phyloP scores from a whole-genome alignment of 2,113 vertebrate genomes.

The Argyrosomus japonicus region DNA sequence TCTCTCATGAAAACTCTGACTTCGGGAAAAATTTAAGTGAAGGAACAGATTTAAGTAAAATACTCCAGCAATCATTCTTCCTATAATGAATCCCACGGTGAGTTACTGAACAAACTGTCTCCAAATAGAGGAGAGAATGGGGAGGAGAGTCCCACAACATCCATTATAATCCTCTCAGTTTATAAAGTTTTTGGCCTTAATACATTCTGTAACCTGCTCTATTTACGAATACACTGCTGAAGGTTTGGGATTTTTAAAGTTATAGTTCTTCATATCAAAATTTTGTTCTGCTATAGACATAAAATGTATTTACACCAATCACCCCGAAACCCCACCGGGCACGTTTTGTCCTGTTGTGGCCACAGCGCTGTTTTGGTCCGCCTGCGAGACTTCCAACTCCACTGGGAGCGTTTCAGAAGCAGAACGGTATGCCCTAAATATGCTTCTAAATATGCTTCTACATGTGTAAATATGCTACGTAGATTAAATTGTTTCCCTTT shows the following conservation, averaged over 20 bases:
- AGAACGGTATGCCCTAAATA: too few species aligned
- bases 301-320: neutral
- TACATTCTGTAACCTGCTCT: neutral
- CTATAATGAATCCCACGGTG: conserved; percentile 53
- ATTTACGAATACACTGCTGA: neutral
- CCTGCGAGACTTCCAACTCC: too few species aligned
- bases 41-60: conserved; percentile 36
- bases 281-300: neutral
- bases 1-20: conserved; percentile 23
- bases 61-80: conserved; percentile 32
- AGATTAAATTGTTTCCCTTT: too few species aligned
- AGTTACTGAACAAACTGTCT: conserved; percentile 13
- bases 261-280: neutral
- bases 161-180: conserved; percentile 11
- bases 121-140: conserved; percentile 9
- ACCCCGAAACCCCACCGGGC: too few species aligned
- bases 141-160: neutral
- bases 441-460: too few species aligned
- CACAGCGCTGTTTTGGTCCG: too few species aligned
- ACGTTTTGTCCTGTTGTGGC: too few species aligned
- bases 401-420: too few species aligned
- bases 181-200: neutral
- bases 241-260: neutral
- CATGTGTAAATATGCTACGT: too few species aligned
- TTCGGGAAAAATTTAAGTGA: conserved; percentile 32